A percentile compares a stretch with the other conserved stretches of the same genome.
Conservation (phyloP, 2,113 vertebrate genomes). For the Melospiza georgiana region DNA sequence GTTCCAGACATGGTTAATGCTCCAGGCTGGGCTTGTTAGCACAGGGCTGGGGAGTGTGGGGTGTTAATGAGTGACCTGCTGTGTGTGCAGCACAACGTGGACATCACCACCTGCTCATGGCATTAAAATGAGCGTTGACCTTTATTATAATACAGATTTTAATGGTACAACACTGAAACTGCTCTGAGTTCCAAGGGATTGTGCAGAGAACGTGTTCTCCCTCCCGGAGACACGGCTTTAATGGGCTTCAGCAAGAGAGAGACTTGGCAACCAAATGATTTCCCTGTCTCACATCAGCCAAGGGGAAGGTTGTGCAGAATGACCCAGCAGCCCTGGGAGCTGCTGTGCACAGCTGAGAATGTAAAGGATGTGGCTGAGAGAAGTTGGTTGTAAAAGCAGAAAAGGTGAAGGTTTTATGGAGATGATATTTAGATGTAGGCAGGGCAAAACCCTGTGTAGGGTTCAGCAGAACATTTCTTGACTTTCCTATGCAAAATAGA, state of each 20-base stretch:
- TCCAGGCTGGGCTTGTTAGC: not conserved
- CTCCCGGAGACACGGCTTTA: not conserved
- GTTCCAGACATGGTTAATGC: not conserved
- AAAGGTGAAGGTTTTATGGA: not conserved
- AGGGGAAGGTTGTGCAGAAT: not conserved
- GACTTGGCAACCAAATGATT: not conserved
- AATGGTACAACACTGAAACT: not conserved
- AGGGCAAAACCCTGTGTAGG: not conserved
- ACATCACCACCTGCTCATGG: rapidly evolving
- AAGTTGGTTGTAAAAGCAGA: not conserved
- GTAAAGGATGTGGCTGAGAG: not conserved
- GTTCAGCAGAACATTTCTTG: not conserved
- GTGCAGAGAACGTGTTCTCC: not conserved
- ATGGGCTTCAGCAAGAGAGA: not conserved
- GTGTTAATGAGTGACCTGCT: not conserved
- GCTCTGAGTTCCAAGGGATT: not conserved
- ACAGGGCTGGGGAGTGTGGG: not conserved
- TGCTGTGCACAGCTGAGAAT: not conserved
- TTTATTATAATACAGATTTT: not conserved
- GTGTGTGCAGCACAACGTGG: not conserved
- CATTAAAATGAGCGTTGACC: not conserved
- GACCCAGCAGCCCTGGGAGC: not conserved
- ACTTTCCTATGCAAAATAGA: not conserved
- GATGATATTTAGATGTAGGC: not conserved
- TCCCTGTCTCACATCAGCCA: not conserved